Evolutionary conservation across 2,113 vertebrate species (phyloP).

Genomic region (Lagopus muta): DNA sequence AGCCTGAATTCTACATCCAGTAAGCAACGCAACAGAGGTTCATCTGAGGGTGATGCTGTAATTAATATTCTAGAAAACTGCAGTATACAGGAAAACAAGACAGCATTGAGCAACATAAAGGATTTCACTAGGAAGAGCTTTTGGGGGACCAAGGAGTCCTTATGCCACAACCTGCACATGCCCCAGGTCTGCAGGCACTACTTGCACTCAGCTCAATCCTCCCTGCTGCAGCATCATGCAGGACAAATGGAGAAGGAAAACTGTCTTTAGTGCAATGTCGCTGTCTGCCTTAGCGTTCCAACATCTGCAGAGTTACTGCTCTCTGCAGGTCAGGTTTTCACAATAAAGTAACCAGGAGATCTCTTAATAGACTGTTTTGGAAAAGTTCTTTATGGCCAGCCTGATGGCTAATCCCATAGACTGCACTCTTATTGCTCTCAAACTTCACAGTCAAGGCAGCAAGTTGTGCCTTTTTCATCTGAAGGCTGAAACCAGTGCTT

Average conservation of each 20-base stretch:
- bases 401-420: not conserved
- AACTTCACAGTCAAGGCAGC: not conserved
- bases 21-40: not conserved
- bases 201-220: not conserved
- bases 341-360: not conserved
- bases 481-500: not conserved
- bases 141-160: not conserved
- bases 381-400: not conserved
- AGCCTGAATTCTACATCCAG: not conserved
- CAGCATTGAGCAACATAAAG: fast-evolving
- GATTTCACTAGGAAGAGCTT: not conserved
- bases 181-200: not conserved
- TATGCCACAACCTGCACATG: not conserved
- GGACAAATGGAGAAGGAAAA: not conserved
- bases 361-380: not conserved
- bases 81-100: not conserved
- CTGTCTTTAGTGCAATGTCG: not conserved
- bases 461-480: not conserved
- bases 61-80: not conserved
- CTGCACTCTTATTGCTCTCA: not conserved
- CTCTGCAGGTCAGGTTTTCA: not conserved
- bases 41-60: not conserved
- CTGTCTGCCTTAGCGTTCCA: not conserved
- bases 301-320: not conserved
- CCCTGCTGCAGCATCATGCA: not conserved